Evolutionary conservation across 1,140 invertebrate species (phyloP).

Genomic region (Drosophila rhopaloa): DNA sequence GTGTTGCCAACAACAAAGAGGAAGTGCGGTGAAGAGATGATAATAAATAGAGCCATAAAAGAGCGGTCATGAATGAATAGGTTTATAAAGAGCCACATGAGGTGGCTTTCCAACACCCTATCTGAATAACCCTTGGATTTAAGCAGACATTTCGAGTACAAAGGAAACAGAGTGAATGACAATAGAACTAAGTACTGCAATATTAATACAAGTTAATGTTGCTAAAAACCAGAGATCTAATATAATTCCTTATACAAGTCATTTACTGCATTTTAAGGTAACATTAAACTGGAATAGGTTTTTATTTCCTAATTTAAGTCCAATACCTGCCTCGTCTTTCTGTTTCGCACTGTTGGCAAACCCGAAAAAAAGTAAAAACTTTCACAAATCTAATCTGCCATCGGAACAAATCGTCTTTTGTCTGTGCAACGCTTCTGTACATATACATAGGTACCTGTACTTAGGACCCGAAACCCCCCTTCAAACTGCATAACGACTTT

Average conservation of each 20-base stretch:
- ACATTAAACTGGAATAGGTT: background rate
- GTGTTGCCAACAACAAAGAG: conserved; percentile 34
- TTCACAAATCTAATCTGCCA: conserved; percentile 26
- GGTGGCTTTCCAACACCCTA: conserved; percentile 24
- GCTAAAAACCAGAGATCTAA: too few relatives aligned
- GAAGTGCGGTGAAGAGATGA: conserved; percentile 26
- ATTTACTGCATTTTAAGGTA: background rate
- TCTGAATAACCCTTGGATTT: conserved; percentile 34
- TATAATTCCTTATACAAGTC: too few relatives aligned
- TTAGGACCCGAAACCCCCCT: conserved; percentile 24
- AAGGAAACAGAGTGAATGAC: conserved; percentile 6
- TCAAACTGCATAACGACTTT: conserved; percentile 1
- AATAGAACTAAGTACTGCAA: background rate
- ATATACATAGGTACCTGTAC: conserved; percentile 17
- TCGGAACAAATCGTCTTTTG: conserved; percentile 29
- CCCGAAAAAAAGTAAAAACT: conserved; percentile 14
- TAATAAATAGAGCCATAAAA: conserved; percentile 33
- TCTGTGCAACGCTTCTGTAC: conserved; percentile 21
- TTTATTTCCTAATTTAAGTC: background rate
- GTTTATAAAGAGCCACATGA: conserved; percentile 8
- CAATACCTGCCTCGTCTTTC: background rate
- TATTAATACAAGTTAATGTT: background rate
- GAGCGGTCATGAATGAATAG: conserved; percentile 34
- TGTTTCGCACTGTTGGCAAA: background rate
- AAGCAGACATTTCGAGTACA: conserved; percentile 6